These are phyloP conservation scores for Cyprinodon variegatus DNA, from an alignment of 2,113 vertebrate species.

Conservation along the genomic window DNA sequence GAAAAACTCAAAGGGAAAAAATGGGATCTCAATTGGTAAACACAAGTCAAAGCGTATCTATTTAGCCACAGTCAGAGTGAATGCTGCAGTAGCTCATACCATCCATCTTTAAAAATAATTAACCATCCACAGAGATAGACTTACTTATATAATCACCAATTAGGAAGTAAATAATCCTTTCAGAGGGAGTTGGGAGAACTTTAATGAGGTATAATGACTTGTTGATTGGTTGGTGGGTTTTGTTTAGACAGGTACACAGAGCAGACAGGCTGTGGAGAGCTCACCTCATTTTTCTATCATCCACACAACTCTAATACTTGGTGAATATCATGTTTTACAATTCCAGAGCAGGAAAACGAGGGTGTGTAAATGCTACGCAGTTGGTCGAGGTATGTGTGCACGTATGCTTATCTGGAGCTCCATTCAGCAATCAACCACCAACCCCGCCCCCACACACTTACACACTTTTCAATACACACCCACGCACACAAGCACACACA, in stretches of 20 bases:
- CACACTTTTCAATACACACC: constrained; percentile 16
- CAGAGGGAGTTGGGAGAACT: constrained; percentile 42
- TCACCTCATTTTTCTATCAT: constrained; percentile 3
- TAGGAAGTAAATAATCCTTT: constrained; percentile 65
- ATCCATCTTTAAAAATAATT: constrained; percentile 71
- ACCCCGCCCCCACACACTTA: constrained; percentile 1
- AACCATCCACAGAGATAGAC: constrained; percentile 68
- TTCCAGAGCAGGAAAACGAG: neutral
- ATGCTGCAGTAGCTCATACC: constrained; percentile 33
- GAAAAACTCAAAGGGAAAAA: neutral
- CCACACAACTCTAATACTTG: constrained; percentile 5
- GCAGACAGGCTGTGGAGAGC: constrained; percentile 36
- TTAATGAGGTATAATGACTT: constrained; percentile 66
- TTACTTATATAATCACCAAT: constrained; percentile 73
- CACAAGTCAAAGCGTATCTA: constrained; percentile 44
- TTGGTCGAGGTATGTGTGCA: constrained; percentile 23
- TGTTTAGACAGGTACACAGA: constrained; percentile 43
- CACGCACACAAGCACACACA: constrained; percentile 47
- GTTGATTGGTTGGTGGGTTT: constrained; percentile 47
- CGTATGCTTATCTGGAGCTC: constrained; percentile 46
- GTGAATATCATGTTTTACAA: neutral
- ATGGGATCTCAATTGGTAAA: constrained; percentile 16
- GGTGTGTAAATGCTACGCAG: constrained; percentile 5
- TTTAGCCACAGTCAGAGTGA: constrained; percentile 56
- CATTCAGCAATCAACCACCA: constrained; percentile 33